Evolutionary conservation across 2,797 vertebrate species (phyloP).

Genomic region (Acridotheres tristis): DNA sequence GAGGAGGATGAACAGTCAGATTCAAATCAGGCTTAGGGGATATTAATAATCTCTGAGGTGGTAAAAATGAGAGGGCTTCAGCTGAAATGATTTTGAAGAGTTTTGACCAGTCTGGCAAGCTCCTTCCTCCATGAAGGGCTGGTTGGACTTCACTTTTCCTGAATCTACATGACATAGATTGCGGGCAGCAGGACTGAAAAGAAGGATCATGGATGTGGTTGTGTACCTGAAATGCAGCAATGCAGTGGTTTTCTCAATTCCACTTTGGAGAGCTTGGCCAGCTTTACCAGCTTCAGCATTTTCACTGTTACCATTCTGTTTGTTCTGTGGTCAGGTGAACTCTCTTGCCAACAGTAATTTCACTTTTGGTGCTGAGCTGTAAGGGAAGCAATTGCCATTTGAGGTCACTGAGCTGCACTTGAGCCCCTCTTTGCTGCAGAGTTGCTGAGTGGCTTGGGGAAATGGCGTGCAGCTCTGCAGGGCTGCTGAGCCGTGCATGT

Average conservation of each 20-base stretch:
- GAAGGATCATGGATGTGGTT: neutral
- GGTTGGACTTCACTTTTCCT: neutral
- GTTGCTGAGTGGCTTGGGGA: neutral
- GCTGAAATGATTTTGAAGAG: neutral
- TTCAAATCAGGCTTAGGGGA: neutral
- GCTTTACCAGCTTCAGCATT: neutral
- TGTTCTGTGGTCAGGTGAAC: neutral
- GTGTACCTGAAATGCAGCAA: neutral
- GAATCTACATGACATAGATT: rapidly evolving
- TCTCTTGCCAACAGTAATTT: neutral
- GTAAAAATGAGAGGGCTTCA: neutral
- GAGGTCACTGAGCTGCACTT: neutral
- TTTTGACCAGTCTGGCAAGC: neutral
- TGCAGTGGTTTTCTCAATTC: neutral
- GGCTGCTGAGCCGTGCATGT: neutral
- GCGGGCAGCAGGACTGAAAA: neutral
- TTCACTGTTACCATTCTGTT: neutral
- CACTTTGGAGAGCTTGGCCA: neutral
- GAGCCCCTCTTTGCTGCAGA: neutral
- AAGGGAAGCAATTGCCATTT: neutral
- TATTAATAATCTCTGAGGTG: neutral
- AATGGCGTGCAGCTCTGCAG: rapidly evolving
- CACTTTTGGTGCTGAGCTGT: neutral
- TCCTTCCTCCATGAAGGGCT: neutral
- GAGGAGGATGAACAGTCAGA: neutral